phyloP scores from a whole-genome alignment of 2,888 invertebrate genomes.

The Laspeyria flexula region DNA sequence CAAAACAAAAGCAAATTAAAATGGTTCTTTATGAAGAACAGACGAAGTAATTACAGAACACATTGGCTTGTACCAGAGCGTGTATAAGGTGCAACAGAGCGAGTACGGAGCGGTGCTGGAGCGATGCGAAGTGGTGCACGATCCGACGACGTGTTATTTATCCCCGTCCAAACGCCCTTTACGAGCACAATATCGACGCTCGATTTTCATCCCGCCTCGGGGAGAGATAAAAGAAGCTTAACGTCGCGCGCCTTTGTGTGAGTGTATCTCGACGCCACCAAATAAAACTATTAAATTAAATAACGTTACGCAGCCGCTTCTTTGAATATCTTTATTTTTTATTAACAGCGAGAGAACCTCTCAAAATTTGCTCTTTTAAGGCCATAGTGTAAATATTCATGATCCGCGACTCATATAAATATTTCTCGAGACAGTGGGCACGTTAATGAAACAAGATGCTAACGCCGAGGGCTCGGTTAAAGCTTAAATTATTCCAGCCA shows the following conservation, averaged over 20 bases:
- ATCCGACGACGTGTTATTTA: constrained; percentile 71
- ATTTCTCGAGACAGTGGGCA: constrained; percentile 66
- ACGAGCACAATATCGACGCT: constrained; percentile 73
- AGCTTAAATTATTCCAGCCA: constrained; percentile 74
- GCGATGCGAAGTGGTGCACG: constrained; percentile 29
- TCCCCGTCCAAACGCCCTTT: constrained; percentile 69
- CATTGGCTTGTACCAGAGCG: constrained; percentile 7
- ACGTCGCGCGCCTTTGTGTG: constrained; percentile 48
- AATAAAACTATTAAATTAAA: constrained; percentile 68
- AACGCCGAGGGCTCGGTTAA: constrained; percentile 61
- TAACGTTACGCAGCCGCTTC: constrained; percentile 49
- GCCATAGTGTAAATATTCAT: constrained; percentile 75
- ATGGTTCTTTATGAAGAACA: constrained; percentile 9
- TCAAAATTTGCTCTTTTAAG: constrained; percentile 62
- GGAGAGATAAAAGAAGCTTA: constrained; percentile 67
- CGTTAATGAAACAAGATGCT: constrained; percentile 81
- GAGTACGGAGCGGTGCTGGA: constrained; percentile 2
- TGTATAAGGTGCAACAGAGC: constrained; percentile 12
- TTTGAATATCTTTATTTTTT: constrained; percentile 48
- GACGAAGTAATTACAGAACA: constrained; percentile 19
- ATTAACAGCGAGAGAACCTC: constrained; percentile 48
- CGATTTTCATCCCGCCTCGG: constrained; percentile 70
- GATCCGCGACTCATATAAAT: constrained; percentile 73
- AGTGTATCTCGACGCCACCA: constrained; percentile 42
- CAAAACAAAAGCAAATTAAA: constrained; percentile 11